Base-by-base conservation (phyloP, 2,797 vertebrate genomes). In the Rousettus madagascariensis region DNA sequence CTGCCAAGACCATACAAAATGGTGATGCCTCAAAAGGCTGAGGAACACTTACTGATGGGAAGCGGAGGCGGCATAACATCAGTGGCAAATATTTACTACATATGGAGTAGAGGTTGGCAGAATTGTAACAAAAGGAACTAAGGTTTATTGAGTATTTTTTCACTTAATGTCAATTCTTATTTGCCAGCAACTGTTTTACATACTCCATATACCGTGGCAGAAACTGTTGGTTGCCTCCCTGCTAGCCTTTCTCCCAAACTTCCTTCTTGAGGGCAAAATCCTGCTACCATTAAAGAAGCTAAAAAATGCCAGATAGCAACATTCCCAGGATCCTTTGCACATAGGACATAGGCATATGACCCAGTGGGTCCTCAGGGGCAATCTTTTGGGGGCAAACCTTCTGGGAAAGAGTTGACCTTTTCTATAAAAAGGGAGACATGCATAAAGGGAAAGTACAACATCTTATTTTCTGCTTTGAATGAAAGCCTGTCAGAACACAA, bases 391-490 rank as follows among this genome's bases (percentile, higher is more conserved):
- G 7, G 19, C 43, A 2, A 57, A 1, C 22, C 10, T 89, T 89
- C 30, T 66, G 33, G 57, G 46, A 92, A 94, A 71, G 46, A 2
- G 19, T 79, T 89, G 2, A 26, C 41, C 49, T 72, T 30, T 49
- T 57, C 74, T 82, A 51, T 33, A 55, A 91, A 80, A 43, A 87
- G 8, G 51, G 4, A 86, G 41, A 71, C 1, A 6, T 13, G 6
- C 19, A 6, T 63, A 49, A 71, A 87, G 65, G 24, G 43, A 83
- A 83, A 79, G 6, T 20, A 22, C 4, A 53, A 36, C 2, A 74
- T 36, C n/a, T 93, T 92, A 92, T 75, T 19, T 85, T 57, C 33
- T 87, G 33, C 65, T 92, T 85, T 59, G 38, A 78, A 46, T 75
- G 20, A 69, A 78, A 20, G 49, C 51, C 38, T 59, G 6, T 49